Percentiles rank a stretch among this genome's conserved stretches.
phyloP scores from a whole-genome alignment of 30 jellyfish, hydroid and myxozoan species.

The Rhopilema esculentum region DNA sequence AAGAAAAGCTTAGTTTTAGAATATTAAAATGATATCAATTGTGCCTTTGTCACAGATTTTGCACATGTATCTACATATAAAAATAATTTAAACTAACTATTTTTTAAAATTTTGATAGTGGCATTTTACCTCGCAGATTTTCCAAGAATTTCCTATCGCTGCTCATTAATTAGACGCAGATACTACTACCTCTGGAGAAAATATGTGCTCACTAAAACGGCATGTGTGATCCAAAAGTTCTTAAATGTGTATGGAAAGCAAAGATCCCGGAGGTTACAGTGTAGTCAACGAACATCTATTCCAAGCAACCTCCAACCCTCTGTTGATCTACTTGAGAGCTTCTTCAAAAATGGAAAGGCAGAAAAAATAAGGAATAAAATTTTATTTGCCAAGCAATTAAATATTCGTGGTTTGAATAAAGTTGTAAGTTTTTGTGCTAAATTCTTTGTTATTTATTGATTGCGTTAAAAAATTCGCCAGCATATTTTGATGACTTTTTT shows the following conservation, averaged over 20 bases:
- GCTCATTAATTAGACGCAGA: not conserved
- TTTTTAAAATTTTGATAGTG: too few species aligned
- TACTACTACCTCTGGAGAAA: not conserved
- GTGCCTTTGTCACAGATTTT: too few species aligned
- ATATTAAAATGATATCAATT: too few species aligned
- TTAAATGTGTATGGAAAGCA: not conserved
- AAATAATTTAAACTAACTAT: too few species aligned
- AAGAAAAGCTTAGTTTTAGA: too few species aligned
- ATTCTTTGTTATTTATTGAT: too few species aligned
- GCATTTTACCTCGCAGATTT: not conserved
- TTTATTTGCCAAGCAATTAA: conserved; percentile 14
- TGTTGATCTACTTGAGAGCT: not conserved
- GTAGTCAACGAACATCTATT: not conserved
- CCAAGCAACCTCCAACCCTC: not conserved
- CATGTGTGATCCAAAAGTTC: not conserved
- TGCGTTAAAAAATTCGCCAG: too few species aligned
- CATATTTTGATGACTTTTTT: too few species aligned
- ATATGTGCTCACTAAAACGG: not conserved
- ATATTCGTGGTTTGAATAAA: conserved; percentile 11
- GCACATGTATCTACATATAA: too few species aligned
- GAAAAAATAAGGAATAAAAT: not conserved
- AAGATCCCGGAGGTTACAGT: not conserved
- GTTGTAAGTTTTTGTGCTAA: not conserved
- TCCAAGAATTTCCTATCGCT: not conserved
- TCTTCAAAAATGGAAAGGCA: not conserved